Evolutionary conservation across 2,113 vertebrate genomes (phyloP), one percentile per base, ranked within the genome.

Genomic region (Ammodytes dubius): DNA sequence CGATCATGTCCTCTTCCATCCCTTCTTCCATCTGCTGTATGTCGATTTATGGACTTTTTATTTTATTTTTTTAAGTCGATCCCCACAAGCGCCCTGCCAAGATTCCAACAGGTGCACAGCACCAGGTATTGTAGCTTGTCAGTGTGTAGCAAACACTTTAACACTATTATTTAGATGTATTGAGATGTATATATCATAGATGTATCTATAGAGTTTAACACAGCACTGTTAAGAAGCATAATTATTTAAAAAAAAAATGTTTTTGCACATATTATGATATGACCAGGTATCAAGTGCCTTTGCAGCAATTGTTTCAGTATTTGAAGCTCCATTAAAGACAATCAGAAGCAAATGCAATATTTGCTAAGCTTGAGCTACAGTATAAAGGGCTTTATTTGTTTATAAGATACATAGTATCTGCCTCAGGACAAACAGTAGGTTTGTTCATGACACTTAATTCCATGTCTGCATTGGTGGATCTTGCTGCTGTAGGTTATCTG

Each of bases 181-280:
- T 46, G 77, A 74, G 17, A 50, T 77, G 68, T 77, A 57, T 59
- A 61, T 84, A 27, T 61, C 40, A 75, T 57, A 88, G 40, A 75
- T 88, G 67, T 83, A 86, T 86, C 49, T 54, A 50, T 74, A 80
- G 70, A 81, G 58, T 85, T 90, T 68, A 79, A 88, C 79, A 46
- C 70, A 72, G 64, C 67, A 74, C 77, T 77, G 37, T 82, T 70
- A 61, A 80, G 77, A 88, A 93, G 91, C 77, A 82, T 63, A 27
- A 74, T 65, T 49, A 50, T 12, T 27, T 27, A 73, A 79, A 59
- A 50, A 77, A 56, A 58, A 40, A 69, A 40, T 92, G 88, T 90
- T 76, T 74, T 91, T 94, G 91, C 92, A 94, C 90, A 92, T 66
- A 68, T 19, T 69, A 47, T 64, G 63, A 73, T 35, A 56, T 15